phyloP scores from a whole-genome alignment of 2,888 invertebrate species.

The Meloe dianella region DNA sequence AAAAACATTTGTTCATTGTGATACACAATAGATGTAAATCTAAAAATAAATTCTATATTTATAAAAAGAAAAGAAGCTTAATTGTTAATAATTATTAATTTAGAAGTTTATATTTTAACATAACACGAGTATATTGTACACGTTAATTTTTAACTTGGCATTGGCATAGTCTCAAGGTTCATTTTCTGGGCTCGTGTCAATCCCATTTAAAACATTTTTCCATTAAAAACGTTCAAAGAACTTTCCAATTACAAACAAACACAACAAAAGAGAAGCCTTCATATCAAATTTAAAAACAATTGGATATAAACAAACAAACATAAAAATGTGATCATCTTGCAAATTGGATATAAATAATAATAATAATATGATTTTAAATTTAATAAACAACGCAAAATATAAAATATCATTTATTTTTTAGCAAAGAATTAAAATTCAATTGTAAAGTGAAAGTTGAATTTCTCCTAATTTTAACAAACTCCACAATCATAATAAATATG shows the following conservation, averaged over 20 bases:
- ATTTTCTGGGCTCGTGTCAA: conserved; percentile 16
- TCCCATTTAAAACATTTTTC: conserved; percentile 12
- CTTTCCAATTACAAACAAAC: neutral
- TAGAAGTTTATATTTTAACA: neutral
- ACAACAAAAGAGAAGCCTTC: neutral
- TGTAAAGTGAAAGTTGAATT: neutral
- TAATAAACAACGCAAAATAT: too few relatives aligned
- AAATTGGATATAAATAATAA: neutral
- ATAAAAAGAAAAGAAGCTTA: too few relatives aligned
- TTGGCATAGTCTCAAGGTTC: conserved; percentile 29
- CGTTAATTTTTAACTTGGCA: conserved; percentile 26
- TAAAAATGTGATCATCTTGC: neutral
- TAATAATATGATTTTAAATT: neutral
- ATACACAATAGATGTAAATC: neutral
- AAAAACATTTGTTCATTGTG: neutral
- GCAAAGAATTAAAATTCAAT: neutral
- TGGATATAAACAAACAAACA: neutral
- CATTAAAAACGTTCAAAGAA: conserved; percentile 12
- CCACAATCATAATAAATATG: neutral
- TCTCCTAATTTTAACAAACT: neutral
- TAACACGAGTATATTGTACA: neutral
- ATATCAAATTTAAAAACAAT: neutral
- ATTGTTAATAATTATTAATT: neutral
- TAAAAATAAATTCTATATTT: too few relatives aligned
- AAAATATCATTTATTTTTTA: neutral